Evolutionary conservation across 37 sponge, comb jelly and placozoan species (phyloP).

Genomic region (Eunapius fragilis): DNA sequence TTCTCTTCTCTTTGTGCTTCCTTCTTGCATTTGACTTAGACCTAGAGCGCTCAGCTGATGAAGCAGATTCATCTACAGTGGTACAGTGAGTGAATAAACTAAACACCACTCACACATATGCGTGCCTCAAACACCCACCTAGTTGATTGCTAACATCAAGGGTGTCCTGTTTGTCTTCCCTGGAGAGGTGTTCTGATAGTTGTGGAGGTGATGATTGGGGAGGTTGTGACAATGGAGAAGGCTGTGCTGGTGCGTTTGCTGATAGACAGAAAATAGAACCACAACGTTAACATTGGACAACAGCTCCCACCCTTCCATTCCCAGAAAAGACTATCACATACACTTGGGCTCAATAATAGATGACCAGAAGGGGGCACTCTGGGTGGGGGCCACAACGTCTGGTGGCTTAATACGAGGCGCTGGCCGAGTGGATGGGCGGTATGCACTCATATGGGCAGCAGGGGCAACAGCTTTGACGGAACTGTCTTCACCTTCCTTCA

Average conservation of each 20-base stretch:
- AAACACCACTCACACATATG: not conserved
- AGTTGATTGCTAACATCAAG: not conserved
- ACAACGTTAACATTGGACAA: not conserved
- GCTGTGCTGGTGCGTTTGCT: not conserved
- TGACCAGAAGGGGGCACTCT: not conserved
- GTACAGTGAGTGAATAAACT: not conserved
- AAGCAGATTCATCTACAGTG: not conserved
- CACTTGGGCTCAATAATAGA: not conserved
- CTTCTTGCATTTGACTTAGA: constrained; percentile 57
- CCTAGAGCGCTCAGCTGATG: constrained; percentile 12
- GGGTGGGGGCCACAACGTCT: not conserved
- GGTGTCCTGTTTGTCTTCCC: not conserved
- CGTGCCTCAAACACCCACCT: not conserved
- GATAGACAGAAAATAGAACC: not conserved
- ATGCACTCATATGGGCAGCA: constrained; percentile 18
- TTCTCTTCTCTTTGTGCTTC: constrained; percentile 53
- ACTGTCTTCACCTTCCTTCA: not conserved
- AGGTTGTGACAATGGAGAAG: not conserved
- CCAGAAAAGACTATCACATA: not conserved
- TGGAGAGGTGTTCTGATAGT: not conserved
- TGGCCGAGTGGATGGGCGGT: constrained; percentile 41
- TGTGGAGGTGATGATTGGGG: not conserved
- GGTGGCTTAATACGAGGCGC: constrained; percentile 4
- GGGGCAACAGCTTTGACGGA: not conserved
- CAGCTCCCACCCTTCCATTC: not conserved